These are phyloP conservation scores for Cochlearius cochlearius DNA, from an alignment of 2,113 vertebrate genomes.

Conservation along the genomic window DNA sequence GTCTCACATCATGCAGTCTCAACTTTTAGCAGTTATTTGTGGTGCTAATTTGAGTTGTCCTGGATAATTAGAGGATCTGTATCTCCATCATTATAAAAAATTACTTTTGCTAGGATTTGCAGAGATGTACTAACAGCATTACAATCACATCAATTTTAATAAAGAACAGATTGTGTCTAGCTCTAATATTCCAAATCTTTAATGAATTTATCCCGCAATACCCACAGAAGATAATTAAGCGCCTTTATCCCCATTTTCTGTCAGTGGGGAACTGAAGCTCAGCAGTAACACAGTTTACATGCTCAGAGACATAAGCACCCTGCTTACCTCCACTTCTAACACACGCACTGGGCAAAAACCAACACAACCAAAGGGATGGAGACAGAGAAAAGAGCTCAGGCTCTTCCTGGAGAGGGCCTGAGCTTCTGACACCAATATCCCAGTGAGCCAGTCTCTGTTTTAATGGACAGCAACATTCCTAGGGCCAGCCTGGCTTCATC, in stretches of 20 bases:
- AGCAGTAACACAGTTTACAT: neutral
- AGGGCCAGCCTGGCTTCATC: neutral
- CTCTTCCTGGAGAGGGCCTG: neutral
- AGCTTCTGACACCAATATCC: neutral
- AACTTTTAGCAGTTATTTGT: neutral
- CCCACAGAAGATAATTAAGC: neutral
- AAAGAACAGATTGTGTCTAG: neutral
- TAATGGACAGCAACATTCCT: neutral
- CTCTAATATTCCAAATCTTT: neutral
- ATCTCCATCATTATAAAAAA: neutral
- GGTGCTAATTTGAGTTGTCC: constrained; percentile 10
- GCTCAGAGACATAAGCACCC: neutral
- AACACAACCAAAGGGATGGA: too few relatives aligned
- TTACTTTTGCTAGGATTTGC: neutral
- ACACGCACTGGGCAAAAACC: rapidly evolving
- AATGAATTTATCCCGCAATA: neutral
- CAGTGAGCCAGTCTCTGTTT: neutral
- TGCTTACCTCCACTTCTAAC: neutral
- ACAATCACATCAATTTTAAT: neutral
- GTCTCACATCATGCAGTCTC: neutral
- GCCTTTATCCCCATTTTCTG: neutral
- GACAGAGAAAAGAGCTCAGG: neutral
- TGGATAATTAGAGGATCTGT: constrained; percentile 19
- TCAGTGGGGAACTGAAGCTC: neutral
- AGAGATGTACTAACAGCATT: neutral